Conservation (phyloP, 2,888 invertebrate species). For the Erebia aethiops region DNA sequence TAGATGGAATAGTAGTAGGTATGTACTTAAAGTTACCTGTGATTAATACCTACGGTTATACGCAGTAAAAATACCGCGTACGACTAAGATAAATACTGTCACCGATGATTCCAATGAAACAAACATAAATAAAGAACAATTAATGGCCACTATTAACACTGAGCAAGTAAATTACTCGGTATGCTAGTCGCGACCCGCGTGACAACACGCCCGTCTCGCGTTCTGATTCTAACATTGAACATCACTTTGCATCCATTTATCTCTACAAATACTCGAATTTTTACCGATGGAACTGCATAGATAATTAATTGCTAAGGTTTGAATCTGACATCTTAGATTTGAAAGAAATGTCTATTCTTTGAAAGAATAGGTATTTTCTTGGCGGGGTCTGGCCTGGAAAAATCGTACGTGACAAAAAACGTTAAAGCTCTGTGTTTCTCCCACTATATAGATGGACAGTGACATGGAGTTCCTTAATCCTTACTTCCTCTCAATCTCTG, state of each 20-base stretch:
- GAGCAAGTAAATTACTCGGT: background rate
- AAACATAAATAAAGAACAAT: conserved; percentile 6
- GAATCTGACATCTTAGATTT: too few species aligned
- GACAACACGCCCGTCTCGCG: conserved; percentile 23
- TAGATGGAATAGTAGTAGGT: too few species aligned
- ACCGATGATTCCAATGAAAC: background rate
- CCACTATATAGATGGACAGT: too few species aligned
- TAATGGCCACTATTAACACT: background rate
- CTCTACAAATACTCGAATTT: background rate
- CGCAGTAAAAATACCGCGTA: background rate
- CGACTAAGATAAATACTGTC: conserved; percentile 3
- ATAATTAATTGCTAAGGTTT: background rate
- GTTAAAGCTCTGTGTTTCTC: too few species aligned
- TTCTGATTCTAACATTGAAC: conserved; percentile 26
- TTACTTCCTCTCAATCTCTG: too few species aligned
- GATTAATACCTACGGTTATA: background rate
- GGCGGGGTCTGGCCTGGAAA: too few species aligned
- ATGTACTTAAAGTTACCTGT: too few species aligned
- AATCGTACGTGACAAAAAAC: too few species aligned
- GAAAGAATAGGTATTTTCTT: too few species aligned
- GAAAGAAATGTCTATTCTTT: too few species aligned
- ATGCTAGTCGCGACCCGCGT: conserved; percentile 10
- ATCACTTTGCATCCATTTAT: conserved; percentile 8
- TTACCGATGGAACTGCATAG: background rate
- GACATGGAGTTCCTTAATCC: too few species aligned